Evolutionary conservation across 2,797 vertebrate genomes (phyloP), one percentile per base, ranked within the genome.

Genomic region (Xenentodon cancila): DNA sequence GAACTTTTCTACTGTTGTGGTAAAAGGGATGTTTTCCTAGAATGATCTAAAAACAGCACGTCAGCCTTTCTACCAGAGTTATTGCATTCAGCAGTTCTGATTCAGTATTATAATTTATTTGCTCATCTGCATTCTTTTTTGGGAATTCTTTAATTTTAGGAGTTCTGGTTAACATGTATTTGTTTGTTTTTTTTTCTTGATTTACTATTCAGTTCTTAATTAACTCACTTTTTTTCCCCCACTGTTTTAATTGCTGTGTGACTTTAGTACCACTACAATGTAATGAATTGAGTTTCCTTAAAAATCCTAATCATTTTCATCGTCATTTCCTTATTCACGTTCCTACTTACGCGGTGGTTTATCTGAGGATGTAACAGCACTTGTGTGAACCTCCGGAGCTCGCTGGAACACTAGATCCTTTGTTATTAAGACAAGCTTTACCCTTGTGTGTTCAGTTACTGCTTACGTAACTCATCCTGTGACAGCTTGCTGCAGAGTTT

Each of bases 71-170:
- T 54, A 48, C 43, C 59, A 20, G 20, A 55, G 53, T 64, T 73
- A 42, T 64, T 46, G 50, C 59, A 59, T 59, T 57, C 15, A 47
- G 45, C 57, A 63, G 54, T 69, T 64, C 19, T 64, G 19, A 62
- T 55, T 72, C 46, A 46, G 42, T 46, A 57, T 76, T 77, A 22
- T 85, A 71, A 91, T 84, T 88, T 89, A 88, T 90, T 79, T 68
- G 1, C 48, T 74, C 27, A 32, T 54, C 4, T 49, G 59, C 74
- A 54, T 71, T 60, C 58, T 3, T 1, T 56, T 51, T 73, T 75
- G 9, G 72, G 22, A 51, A 84, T 80, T 75, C 81, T 63, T 79
- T 79, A 8, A 66, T 75, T 80, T 70, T 68, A 47, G 43, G 53
- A 69, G 34, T 77, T 80, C 7, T 0, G 1, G 42, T 75, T 73